Percentiles rank a stretch among this genome's conserved stretches.
phyloP scores from a whole-genome alignment of 2,797 vertebrate genomes.

The Syngnathus acus region DNA sequence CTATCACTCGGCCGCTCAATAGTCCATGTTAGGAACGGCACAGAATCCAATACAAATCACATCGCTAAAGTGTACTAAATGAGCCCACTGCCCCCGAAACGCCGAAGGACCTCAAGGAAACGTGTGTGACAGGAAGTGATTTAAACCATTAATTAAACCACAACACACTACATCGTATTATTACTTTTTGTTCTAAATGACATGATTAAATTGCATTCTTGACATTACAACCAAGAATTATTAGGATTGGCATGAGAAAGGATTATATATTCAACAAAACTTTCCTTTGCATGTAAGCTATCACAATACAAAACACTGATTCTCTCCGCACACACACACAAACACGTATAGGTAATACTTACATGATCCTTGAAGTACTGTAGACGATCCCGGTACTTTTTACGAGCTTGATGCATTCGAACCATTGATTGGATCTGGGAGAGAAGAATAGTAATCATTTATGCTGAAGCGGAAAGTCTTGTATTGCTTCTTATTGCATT shows the following conservation, averaged over 20 bases:
- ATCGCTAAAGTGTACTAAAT: constrained; percentile 22
- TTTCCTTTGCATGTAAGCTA: background rate
- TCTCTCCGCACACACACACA: no score
- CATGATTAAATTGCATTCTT: background rate
- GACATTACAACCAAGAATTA: constrained; percentile 4
- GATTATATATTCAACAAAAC: background rate
- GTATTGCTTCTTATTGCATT: background rate
- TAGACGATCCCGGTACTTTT: constrained; percentile 84
- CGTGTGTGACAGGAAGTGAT: constrained; percentile 14
- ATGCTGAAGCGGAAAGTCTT: background rate
- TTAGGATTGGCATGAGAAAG: background rate
- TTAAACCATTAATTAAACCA: constrained; percentile 26
- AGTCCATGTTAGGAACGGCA: background rate
- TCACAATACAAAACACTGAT: background rate
- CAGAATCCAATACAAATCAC: constrained; percentile 11
- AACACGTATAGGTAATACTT: constrained; percentile 39
- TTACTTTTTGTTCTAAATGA: constrained; percentile 7
- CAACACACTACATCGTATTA: background rate
- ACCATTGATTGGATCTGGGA: constrained; percentile 88
- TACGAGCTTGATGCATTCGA: constrained; percentile 92
- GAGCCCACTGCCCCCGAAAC: constrained; percentile 13
- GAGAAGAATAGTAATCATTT: background rate
- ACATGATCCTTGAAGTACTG: constrained; percentile 93
- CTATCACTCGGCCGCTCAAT: constrained; percentile 24
- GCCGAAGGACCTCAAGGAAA: constrained; percentile 14